Evolutionary conservation across 2,888 invertebrate genomes (phyloP).

Genomic region (Zele albiditarsus): DNA sequence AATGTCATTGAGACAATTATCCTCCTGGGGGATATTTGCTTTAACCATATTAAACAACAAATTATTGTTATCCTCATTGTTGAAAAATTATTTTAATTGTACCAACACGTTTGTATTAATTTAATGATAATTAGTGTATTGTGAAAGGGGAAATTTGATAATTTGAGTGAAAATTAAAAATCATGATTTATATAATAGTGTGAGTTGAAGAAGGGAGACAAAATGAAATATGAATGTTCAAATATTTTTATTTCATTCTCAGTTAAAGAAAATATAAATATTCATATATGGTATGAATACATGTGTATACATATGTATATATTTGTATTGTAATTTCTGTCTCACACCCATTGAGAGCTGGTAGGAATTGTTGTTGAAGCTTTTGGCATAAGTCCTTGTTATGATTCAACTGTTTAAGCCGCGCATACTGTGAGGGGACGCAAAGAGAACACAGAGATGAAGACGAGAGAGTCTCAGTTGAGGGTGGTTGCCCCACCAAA

Average conservation of each 20-base stretch:
- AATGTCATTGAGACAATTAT: constrained; percentile 69
- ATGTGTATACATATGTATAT: constrained; percentile 63
- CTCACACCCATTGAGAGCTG: constrained; percentile 57
- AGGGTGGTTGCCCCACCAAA: constrained; percentile 40
- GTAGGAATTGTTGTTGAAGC: constrained; percentile 56
- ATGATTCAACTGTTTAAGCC: constrained; percentile 73
- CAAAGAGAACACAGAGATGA: not conserved
- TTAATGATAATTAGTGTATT: not conserved
- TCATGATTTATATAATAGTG: no score
- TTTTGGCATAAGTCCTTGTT: constrained; percentile 71
- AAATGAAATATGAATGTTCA: not conserved
- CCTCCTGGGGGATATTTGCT: constrained; percentile 48
- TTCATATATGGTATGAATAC: constrained; percentile 45
- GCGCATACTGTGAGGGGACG: constrained; percentile 55
- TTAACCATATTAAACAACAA: constrained; percentile 59
- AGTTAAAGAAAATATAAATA: not conserved
- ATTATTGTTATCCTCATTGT: constrained; percentile 29
- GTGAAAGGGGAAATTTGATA: not conserved
- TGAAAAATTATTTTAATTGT: not conserved
- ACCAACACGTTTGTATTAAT: not conserved
- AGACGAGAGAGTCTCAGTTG: not conserved
- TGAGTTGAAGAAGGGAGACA: not conserved
- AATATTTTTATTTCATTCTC: not conserved
- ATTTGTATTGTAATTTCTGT: constrained; percentile 63
- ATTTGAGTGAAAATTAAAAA: not conserved